Percentiles rank a stretch among this genome's conserved stretches.
Conservation (phyloP, 2,797 vertebrate genomes). For the Labeo calbasu region DNA sequence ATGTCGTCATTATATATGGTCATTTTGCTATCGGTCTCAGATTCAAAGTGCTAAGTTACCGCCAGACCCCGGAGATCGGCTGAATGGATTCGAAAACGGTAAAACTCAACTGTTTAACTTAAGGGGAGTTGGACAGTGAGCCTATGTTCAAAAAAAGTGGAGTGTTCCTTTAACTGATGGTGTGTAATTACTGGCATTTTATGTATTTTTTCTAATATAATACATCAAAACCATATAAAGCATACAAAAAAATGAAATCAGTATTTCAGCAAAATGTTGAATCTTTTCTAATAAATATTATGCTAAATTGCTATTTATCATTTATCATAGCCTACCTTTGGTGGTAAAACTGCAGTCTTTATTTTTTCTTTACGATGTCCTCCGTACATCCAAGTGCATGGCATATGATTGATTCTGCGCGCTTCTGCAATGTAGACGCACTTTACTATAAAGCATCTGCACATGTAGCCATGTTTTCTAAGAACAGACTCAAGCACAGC, state of each 20-base stretch:
- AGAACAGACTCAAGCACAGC: background rate
- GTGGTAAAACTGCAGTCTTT: background rate
- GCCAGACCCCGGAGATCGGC: too few relatives aligned
- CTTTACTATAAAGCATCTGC: constrained; percentile 28
- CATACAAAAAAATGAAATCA: background rate
- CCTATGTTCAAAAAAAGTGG: too few relatives aligned
- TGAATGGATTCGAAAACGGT: too few relatives aligned
- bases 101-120: too few relatives aligned
- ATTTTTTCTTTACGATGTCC: background rate
- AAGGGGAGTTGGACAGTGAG: too few relatives aligned
- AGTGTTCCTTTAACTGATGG: background rate
- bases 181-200: background rate
- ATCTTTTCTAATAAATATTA: background rate
- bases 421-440: constrained; percentile 11
- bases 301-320: background rate
- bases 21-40: too few relatives aligned
- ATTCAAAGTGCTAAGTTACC: too few relatives aligned
- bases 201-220: background rate
- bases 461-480: constrained; percentile 7
- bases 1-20: too few relatives aligned
- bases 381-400: background rate
- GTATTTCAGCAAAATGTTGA: background rate
- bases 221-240: background rate
- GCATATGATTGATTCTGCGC: constrained; percentile 2
- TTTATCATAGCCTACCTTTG: constrained; percentile 18